Base-by-base conservation (phyloP, 2,113 vertebrate genomes). In the Percina caprodes region DNA sequence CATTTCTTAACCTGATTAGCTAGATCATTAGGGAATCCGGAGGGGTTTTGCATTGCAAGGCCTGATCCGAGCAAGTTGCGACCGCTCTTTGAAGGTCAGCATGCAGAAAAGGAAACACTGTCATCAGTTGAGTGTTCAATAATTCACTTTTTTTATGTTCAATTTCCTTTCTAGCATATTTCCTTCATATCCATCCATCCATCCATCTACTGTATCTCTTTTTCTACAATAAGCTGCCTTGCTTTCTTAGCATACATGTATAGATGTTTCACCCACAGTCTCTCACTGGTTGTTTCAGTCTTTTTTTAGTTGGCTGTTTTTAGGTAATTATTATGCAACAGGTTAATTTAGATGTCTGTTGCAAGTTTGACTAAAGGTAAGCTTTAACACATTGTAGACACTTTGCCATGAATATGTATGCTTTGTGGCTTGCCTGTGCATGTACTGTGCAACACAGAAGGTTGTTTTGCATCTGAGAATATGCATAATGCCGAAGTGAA, bases 1-100 rank as follows among this genome's bases (percentile, higher is more conserved):
- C 79, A 83, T 92, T 89, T 90, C 84, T 81, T 86, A 77, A 87
- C 83, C 72, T 86, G 86, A 92, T 93, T 92, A 90, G 85, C 89
- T 58, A 66, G 81, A 92, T 94, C 84, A 91, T 90, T 88, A 93
- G 73, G 39, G 77, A 87, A 82, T 87, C 86, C 70, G 78, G 74
- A 78, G 78, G 84, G 83, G 46, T 72, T 84, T 86, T 73, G 76
- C 26, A 26, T 73, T 51, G 59, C 14, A 15, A n/a, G 66, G 79
- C 65, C 77, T 85, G 80, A 86, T 83, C 77, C 0, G 5, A 83
- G 84, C 54, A 63, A 83, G 79, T 84, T 86, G 76, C 55, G 58
- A 77, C 83, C 76, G 45, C 51, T 61, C 73, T 82, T 79, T 92
- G 82, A 92, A 91, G 86, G 90, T 93, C 89, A 91, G 67, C 54